Base-by-base conservation (phyloP, 1,140 invertebrate species). In the Conus ventricosus region DNA sequence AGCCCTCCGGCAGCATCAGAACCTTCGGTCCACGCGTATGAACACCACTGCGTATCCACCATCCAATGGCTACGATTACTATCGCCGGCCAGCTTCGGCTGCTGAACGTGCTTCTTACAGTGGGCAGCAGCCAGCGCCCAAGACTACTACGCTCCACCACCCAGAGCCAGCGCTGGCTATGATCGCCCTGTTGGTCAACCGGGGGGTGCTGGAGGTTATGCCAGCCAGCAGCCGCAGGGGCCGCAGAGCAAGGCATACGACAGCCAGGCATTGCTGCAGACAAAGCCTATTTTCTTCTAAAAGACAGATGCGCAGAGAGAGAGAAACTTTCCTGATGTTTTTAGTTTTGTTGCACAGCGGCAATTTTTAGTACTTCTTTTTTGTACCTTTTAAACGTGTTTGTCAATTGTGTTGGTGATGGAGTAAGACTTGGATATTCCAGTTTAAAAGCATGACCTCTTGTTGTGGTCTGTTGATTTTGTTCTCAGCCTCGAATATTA, bases 61-160 rank as follows among this genome's bases (percentile, higher is more conserved):
- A 20, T n/a, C 80, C 27, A 88, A 88, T 39, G 87, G 87, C 5
- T 84, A 88, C 25, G 87, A 88, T 25, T 88, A 88, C 71, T 88
- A 88, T 82, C 81, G 87, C 63, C 60, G 82, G 23, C 87, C 81
- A 5, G 86, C 86, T 11, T 20, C 23, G 11, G 63, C 67, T 20
- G 27, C 87, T 39, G 81, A 88, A 25, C 81, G 82, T 23, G n/a
- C 78, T n/a, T 53, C 60, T 51, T 88, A 84, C 23, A 23, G 67
- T 20, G 67, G 11, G 60, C 87, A 4, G 27, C 87, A 5, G 63
- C 53, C 10, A 54, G n/a, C 17, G 53, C 27, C n/a, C n/a, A 27
- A 23, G 71, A 87, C 71, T 78, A 87, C 55, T 87, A 87, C 27
- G 71, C 71, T 57, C n/a, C 75, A 20, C 85, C 85, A 5, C 23